Evolutionary conservation across 2,888 invertebrate genomes (phyloP).

Genomic region (Arge pagana): DNA sequence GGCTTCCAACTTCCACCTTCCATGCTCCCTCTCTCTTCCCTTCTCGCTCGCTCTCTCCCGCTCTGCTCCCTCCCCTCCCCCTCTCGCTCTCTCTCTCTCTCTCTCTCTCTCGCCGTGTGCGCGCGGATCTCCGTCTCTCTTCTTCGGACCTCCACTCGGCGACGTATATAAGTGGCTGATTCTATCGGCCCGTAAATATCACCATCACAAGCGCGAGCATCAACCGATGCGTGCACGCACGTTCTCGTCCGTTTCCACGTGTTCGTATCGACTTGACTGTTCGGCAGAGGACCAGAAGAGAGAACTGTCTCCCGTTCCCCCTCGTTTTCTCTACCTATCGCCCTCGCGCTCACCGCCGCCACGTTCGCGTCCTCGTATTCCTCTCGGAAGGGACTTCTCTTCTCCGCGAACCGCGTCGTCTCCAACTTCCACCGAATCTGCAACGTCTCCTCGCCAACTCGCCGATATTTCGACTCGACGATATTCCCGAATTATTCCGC

Average conservation of each 20-base stretch:
- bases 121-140: conserved; percentile 11
- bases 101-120: conserved; percentile 9
- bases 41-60: no score
- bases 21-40: conserved; percentile 16
- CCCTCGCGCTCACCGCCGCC: no score
- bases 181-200: conserved; percentile 57
- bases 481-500: no score
- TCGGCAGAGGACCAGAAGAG: conserved; percentile 6
- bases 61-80: conserved; percentile 30
- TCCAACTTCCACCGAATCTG: no score
- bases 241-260: background rate
- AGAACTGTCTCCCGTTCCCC: no score
- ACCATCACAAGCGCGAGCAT: conserved; percentile 43
- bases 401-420: no score
- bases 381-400: background rate
- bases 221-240: conserved; percentile 22
- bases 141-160: conserved; percentile 25
- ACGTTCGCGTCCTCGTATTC: no score
- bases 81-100: conserved; percentile 31
- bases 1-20: no score
- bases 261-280: conserved; percentile 1
- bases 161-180: conserved; percentile 43
- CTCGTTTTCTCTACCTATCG: background rate
- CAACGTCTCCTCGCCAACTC: no score
- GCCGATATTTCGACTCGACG: no score